Evolutionary conservation across 1,140 invertebrate species (phyloP), one percentile per base, ranked within the genome.

Genomic region (Pomacea maculata): DNA sequence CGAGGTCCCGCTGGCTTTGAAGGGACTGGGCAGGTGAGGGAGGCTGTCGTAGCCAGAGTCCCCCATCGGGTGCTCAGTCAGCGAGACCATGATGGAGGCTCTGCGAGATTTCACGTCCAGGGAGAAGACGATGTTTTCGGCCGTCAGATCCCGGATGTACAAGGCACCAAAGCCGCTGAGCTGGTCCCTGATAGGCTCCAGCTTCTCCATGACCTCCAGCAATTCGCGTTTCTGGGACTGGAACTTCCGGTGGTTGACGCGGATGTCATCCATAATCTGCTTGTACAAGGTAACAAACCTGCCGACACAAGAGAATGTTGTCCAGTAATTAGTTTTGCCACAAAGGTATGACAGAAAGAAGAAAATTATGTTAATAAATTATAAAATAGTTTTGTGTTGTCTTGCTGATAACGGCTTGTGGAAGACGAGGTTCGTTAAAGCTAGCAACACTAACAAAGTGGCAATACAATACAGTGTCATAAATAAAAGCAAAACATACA

Each of bases 201-300:
- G 68, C 1, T 77, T 25, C 54, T 74, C 75, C 80, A 84, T 78
- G 9, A 78, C 72, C 7, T 71, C 29, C 34, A 17, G 68, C 55
- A 85, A 74, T n/a, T 73, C 77, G 14, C 80, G 65, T 65, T 83
- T 76, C 54, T 82, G 75, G 63, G 78, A 63, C 64, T 80, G 67
- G 63, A 75, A 72, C 57, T 63, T 45, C 10, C 55, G 21, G 21
- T 83, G 80, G 57, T 85, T 82, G n/a, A 67, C 54, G 14, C 72
- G 57, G 29, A 88, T 86, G 34, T 87, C 81, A 12, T 85, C 84
- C 79, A 88, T 85, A 3, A 85, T 70, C 15, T 83, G 57, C 55
- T 86, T 80, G 75, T 87, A 87, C 4, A 82, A 68, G 11, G 82
- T 68, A n/a, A 88, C 83, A 65, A 78, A 78, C 67, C 77, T 78